Conservation (phyloP, 2,888 invertebrate genomes). For the Platynereis dumerilii region DNA sequence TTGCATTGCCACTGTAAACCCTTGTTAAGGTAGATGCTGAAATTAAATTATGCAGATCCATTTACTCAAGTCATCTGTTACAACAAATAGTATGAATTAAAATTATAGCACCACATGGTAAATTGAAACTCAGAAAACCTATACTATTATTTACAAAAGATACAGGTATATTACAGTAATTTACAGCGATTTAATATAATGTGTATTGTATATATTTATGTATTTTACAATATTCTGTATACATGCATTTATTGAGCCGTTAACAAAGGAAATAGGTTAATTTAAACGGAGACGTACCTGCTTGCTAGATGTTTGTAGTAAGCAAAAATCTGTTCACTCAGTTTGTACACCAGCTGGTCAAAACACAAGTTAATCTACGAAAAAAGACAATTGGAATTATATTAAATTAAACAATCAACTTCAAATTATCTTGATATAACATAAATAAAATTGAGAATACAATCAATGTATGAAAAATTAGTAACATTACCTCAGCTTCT, state of each 20-base stretch:
- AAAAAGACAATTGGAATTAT: background rate
- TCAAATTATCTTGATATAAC: too few relatives aligned
- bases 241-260: background rate
- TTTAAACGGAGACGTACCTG: conserved; percentile 68
- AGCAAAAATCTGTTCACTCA: conserved; percentile 94
- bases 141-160: too few relatives aligned
- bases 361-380: conserved; percentile 87
- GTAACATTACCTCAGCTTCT: conserved; percentile 86
- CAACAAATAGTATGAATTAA: too few relatives aligned
- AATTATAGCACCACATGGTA: too few relatives aligned
- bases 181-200: background rate
- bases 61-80: background rate
- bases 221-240: too few relatives aligned
- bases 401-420: too few relatives aligned
- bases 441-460: too few relatives aligned
- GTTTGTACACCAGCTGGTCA: conserved; percentile 97
- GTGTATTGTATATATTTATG: background rate
- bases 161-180: background rate
- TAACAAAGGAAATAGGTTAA: too few relatives aligned
- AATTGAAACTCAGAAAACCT: too few relatives aligned
- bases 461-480: background rate
- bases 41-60: conserved; percentile 14
- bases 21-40: conserved; percentile 89
- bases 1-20: conserved; percentile 92
- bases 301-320: conserved; percentile 95